These are phyloP conservation scores for Labia minor DNA, from an alignment of 2,888 invertebrate genomes.

Conservation along the genomic window DNA sequence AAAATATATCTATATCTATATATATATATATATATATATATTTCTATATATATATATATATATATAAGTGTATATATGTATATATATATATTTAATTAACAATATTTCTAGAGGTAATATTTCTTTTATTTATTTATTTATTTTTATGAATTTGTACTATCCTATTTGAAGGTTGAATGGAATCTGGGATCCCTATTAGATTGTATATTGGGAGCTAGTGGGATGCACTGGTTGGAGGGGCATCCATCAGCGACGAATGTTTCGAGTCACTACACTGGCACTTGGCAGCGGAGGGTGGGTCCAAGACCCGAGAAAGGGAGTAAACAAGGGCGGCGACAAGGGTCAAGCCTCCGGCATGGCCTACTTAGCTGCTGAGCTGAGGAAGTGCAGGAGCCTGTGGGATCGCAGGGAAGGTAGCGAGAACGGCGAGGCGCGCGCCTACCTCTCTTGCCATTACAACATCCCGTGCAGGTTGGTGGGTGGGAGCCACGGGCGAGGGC, in stretches of 20 bases:
- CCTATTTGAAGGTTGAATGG: too few species aligned
- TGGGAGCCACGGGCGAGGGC: constrained; percentile 34
- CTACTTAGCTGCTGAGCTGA: background rate
- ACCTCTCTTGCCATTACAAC: constrained; percentile 46
- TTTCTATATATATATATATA: too few species aligned
- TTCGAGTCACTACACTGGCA: background rate
- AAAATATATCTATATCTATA: too few species aligned
- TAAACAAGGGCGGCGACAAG: background rate
- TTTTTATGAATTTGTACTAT: too few species aligned
- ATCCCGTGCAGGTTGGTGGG: constrained; percentile 37
- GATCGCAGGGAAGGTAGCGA: constrained; percentile 2
- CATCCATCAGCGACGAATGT: background rate
- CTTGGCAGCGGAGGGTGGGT: background rate
- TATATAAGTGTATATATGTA: too few species aligned
- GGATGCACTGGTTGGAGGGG: background rate
- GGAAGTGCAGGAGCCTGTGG: background rate
- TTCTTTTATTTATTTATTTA: too few species aligned
- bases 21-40: too few species aligned
- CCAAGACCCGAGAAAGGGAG: background rate
- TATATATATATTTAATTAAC: too few species aligned
- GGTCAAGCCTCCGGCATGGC: constrained; percentile 3
- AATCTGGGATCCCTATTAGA: background rate
- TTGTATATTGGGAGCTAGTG: background rate
- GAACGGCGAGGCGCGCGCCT: constrained; percentile 22
- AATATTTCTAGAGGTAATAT: too few species aligned